Conservation (phyloP, 2,888 invertebrate genomes). For the Dasypogon diadema region DNA sequence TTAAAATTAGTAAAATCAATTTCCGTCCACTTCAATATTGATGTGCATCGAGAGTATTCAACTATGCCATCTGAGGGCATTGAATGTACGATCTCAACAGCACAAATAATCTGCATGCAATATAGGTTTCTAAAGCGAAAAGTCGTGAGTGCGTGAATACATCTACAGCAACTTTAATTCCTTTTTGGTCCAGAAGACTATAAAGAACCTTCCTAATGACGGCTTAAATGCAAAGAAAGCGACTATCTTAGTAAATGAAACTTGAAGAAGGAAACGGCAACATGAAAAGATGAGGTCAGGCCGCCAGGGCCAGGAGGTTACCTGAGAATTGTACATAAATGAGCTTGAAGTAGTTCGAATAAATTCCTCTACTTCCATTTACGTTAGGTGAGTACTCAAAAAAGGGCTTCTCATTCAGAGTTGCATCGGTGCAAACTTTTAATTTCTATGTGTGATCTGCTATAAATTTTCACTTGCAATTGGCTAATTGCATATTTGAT, state of each 20-base stretch:
- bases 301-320: conserved; percentile 40
- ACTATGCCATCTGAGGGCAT: conserved; percentile 9
- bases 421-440: conserved; percentile 9
- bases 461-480: conserved; percentile 49
- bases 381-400: conserved; percentile 34
- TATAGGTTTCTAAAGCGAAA: conserved; percentile 48
- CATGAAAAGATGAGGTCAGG: conserved; percentile 54
- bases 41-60: conserved; percentile 47
- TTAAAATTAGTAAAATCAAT: conserved; percentile 49
- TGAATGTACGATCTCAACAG: conserved; percentile 31
- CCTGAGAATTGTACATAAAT: conserved; percentile 50
- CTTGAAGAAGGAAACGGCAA: conserved; percentile 52
- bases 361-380: conserved; percentile 48
- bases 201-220: conserved; percentile 54
- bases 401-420: conserved; percentile 50
- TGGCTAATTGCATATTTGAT: conserved; percentile 47
- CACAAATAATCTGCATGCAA: conserved; percentile 18
- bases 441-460: neutral
- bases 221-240: conserved; percentile 51
- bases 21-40: conserved; percentile 41
- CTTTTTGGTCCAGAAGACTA: conserved; percentile 52
- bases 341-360: conserved; percentile 39
- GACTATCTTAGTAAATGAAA: conserved; percentile 50
- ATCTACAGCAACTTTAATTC: conserved; percentile 55
- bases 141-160: conserved; percentile 56